phyloP scores from a whole-genome alignment of 2,888 invertebrate species.

The Volucella bombylans region DNA sequence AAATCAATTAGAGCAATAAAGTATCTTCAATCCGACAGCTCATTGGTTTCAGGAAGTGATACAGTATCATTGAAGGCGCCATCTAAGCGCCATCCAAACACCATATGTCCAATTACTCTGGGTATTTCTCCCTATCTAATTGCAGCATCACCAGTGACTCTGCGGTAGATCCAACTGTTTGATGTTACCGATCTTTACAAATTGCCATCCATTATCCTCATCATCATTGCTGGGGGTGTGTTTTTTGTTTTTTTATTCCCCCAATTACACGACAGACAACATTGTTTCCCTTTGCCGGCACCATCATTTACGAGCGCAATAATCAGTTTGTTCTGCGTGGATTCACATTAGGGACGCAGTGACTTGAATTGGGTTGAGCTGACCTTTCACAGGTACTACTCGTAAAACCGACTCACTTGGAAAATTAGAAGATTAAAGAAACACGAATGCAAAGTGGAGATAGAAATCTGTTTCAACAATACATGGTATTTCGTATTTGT shows the following conservation, averaged over 20 bases:
- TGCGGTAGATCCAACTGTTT: conserved; percentile 44
- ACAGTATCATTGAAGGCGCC: conserved; percentile 3
- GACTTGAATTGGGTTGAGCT: too few species aligned
- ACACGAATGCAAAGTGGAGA: too few species aligned
- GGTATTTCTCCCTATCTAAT: conserved; percentile 19
- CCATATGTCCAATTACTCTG: conserved; percentile 33
- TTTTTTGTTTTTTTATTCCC: conserved; percentile 38
- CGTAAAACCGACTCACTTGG: too few species aligned
- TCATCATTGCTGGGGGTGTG: conserved; percentile 44
- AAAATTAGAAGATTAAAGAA: too few species aligned
- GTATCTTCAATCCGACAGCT: background rate
- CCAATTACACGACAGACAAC: too few species aligned
- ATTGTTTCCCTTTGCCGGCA: too few species aligned
- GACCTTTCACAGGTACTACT: too few species aligned
- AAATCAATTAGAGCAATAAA: too few species aligned
- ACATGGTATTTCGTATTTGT: too few species aligned
- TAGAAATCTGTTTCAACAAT: too few species aligned
- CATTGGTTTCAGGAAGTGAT: conserved; percentile 16
- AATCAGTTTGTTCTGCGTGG: conserved; percentile 29
- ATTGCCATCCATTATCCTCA: conserved; percentile 49
- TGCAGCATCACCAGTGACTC: conserved; percentile 24
- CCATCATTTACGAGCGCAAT: conserved; percentile 34
- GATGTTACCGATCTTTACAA: conserved; percentile 59
- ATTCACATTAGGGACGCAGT: background rate
- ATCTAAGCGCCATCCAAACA: conserved; percentile 29